Evolutionary conservation across 2,797 vertebrate genomes (phyloP).

Genomic region (Ataeniobius toweri): DNA sequence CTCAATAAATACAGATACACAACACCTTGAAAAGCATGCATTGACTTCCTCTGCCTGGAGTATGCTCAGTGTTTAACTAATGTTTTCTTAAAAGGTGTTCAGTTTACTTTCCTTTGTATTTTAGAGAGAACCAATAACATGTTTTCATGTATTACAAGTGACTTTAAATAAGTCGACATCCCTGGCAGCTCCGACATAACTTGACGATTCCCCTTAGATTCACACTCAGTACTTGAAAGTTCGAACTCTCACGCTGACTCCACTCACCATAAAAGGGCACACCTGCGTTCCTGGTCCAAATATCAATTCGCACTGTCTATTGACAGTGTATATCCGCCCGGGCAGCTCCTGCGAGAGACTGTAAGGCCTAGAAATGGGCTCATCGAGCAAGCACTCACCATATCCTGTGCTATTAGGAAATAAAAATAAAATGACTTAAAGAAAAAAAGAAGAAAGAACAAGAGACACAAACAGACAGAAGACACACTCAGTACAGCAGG

Average conservation of each 20-base stretch:
- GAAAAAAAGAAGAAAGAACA: conserved; percentile 72
- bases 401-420: conserved; percentile 94
- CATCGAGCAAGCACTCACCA: conserved; percentile 97
- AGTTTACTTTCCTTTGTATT: neutral
- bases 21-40: neutral
- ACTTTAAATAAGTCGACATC: conserved; percentile 5
- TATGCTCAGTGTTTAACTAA: neutral
- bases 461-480: conserved; percentile 77
- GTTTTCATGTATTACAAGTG: neutral
- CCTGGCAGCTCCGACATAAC: conserved; percentile 23
- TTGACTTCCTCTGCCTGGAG: neutral
- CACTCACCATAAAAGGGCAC: conserved; percentile 98
- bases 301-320: conserved; percentile 99
- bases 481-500: conserved; percentile 66
- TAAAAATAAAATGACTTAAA: conserved; percentile 79
- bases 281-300: conserved; percentile 97
- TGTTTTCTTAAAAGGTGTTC: neutral
- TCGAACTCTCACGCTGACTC: conserved; percentile 28
- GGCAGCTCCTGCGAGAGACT: conserved; percentile 91
- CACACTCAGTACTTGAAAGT: conserved; percentile 40
- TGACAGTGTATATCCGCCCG: conserved; percentile 92
- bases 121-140: neutral
- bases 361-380: conserved; percentile 92
- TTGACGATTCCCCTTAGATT: conserved; percentile 28
- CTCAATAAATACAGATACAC: neutral